Evolutionary conservation across 2,888 invertebrate genomes (phyloP).

Genomic region (Lepidocyrtoides sp.): DNA sequence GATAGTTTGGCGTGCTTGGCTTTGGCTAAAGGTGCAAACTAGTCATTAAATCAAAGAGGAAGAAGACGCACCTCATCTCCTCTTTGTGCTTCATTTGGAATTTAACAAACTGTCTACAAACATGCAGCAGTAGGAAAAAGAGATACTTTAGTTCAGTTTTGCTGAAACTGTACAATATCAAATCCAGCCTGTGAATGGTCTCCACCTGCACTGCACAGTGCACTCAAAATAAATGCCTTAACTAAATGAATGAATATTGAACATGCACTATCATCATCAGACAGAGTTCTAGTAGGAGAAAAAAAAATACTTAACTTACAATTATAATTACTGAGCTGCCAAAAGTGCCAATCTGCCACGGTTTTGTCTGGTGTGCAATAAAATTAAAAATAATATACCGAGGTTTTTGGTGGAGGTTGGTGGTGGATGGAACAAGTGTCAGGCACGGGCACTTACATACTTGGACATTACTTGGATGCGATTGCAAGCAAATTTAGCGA

Average conservation of each 20-base stretch:
- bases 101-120: slow-evolving; percentile 61
- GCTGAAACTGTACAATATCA: too few relatives aligned
- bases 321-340: slow-evolving; percentile 44
- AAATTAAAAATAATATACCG: too few relatives aligned
- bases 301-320: slow-evolving; percentile 2
- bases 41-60: slow-evolving; percentile 73
- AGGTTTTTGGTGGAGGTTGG: too few relatives aligned
- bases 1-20: neutral
- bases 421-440: slow-evolving; percentile 43
- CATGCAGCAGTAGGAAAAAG: slow-evolving; percentile 34
- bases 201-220: too few relatives aligned
- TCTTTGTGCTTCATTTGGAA: slow-evolving; percentile 40
- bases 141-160: neutral
- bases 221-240: neutral
- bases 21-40: slow-evolving; percentile 71
- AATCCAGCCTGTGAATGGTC: too few relatives aligned
- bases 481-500: neutral
- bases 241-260: neutral
- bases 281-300: too few relatives aligned
- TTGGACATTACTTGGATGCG: neutral
- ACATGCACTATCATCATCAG: slow-evolving; percentile 18
- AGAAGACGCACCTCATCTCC: slow-evolving; percentile 68
- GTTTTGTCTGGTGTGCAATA: neutral
- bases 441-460: neutral
- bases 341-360: slow-evolving; percentile 48